Evolutionary conservation across 1,140 invertebrate genomes (phyloP).

Genomic region (Dolichoris vasculosae): DNA sequence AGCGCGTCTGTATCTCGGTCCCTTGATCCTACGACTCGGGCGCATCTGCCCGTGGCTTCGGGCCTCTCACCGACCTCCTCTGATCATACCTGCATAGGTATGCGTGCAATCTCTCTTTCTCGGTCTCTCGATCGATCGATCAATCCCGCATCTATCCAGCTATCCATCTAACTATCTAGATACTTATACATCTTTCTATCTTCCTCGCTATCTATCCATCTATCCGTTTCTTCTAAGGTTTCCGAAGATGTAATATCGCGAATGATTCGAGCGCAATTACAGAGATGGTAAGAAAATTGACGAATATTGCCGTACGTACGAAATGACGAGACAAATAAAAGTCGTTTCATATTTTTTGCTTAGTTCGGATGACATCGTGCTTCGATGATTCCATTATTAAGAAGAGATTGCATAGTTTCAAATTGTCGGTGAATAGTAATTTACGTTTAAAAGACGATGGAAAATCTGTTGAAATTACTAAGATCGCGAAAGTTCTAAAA

Average conservation of each 20-base stretch:
- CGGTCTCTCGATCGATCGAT: background rate
- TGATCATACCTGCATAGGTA: background rate
- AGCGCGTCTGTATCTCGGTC: background rate
- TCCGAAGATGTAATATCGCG: conserved; percentile 7
- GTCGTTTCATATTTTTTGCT: background rate
- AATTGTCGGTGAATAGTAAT: background rate
- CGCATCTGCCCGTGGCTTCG: conserved; percentile 28
- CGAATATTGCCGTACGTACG: background rate
- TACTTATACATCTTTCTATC: background rate
- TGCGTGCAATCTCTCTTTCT: background rate
- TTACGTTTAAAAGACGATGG: background rate
- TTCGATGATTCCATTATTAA: background rate
- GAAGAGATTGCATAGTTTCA: background rate
- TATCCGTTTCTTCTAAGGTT: background rate
- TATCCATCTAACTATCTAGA: background rate
- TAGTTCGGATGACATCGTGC: background rate
- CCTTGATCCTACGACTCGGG: background rate
- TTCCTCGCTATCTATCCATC: background rate
- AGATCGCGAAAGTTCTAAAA: background rate
- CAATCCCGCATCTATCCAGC: background rate
- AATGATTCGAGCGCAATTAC: conserved; percentile 18
- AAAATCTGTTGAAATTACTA: background rate
- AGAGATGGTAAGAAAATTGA: conserved; percentile 11
- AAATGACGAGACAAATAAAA: background rate
- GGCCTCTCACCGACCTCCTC: background rate